Conservation (phyloP, 2,888 invertebrate species). For the Smittia sp. region DNA sequence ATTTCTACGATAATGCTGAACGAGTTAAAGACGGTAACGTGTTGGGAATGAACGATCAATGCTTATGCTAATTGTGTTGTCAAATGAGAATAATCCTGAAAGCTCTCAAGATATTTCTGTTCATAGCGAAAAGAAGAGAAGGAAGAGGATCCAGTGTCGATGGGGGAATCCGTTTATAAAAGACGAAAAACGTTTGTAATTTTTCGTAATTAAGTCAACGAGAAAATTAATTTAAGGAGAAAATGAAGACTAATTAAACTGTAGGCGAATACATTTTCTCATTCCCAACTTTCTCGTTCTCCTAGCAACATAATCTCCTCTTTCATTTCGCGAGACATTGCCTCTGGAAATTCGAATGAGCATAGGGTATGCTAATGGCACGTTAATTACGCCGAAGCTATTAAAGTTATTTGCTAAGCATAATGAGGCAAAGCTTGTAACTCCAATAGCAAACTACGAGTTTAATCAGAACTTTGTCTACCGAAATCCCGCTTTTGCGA, state of each 20-base stretch:
- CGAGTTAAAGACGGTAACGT: neutral
- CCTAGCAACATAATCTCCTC: neutral
- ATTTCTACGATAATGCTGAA: too few species aligned
- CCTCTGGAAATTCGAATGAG: neutral
- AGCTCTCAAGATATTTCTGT: neutral
- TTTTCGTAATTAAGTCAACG: neutral
- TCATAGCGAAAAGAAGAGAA: neutral
- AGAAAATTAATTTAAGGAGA: neutral
- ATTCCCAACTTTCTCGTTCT: neutral
- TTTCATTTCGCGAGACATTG: neutral
- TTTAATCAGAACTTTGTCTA: too few species aligned
- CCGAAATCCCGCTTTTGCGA: too few species aligned
- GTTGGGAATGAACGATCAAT: conserved; percentile 18
- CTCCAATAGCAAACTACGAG: neutral
- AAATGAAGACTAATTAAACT: conserved; percentile 7
- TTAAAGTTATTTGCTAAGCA: neutral
- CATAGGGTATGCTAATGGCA: neutral
- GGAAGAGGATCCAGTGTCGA: too few species aligned
- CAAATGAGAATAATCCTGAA: neutral
- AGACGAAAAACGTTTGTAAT: neutral
- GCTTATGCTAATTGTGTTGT: neutral
- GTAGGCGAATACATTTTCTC: neutral
- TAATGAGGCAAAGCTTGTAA: neutral
- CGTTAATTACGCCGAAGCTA: neutral
- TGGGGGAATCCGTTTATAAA: neutral